Evolutionary conservation across 2,797 vertebrate species (phyloP), one percentile per base, ranked within the genome.

Genomic region (Oreortyx pictus): DNA sequence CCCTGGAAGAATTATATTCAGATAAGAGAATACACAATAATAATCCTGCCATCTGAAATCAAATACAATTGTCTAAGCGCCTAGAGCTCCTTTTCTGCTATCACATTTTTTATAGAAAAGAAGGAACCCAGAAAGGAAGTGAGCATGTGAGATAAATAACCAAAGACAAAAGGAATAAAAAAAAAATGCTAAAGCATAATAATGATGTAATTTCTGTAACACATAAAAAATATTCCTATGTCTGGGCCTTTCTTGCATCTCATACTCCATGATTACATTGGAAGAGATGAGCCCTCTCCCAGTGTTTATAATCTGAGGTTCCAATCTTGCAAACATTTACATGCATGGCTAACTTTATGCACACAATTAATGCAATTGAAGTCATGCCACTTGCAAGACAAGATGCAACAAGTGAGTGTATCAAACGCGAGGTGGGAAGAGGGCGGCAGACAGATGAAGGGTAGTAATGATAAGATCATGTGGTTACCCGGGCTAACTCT

Each of bases 361-460:
- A 96, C 94, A 96, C 94, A 95, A 91, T 95, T 95, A 96, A 88
- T 95, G 93, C 96, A 96, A 95, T 96, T 96, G 96, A 96, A 96
- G 96, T 95, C 95, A 94, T 96, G 96, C 96, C 96, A 96, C 95
- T 94, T 96, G 95, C 94, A 93, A 96, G 95, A 96, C 96, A 96
- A 96, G 96, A 96, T 94, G 96, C 93, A 96, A 96, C 96, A 96
- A 95, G 95, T 91, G 96, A 93, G 88, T 91, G 94, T 96, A 96
- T 96, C 96, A 96, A 96, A 95, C 83, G 0, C 88, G 85, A 96
- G 95, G 96, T 95, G 96, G 95, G 96, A 96, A 96, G 93, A 96
- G 96, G 96, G 96, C 91, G 96, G 95, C 95, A 96, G 96, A 96
- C 95, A 96, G 96, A 96, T 95, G 95, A 96, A 96, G 95, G 93